Percentiles rank a stretch among this genome's conserved stretches.
phyloP scores from a whole-genome alignment of 2,888 invertebrate genomes.

The Leptinotarsa juncta region DNA sequence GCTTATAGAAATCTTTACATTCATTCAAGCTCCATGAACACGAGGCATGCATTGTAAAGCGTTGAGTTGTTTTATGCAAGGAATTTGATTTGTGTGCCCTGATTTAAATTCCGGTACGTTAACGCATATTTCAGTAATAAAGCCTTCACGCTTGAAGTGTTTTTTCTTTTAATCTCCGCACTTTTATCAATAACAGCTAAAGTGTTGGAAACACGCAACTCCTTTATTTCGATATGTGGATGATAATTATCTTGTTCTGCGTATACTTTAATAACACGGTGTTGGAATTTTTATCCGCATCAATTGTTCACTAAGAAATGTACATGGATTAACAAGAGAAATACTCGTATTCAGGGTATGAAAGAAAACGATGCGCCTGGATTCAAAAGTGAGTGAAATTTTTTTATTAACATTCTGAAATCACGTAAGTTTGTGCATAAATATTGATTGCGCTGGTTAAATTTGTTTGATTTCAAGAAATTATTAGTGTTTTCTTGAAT shows the following conservation, averaged over 20 bases:
- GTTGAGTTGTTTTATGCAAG: slow-evolving; percentile 19
- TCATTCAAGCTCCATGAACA: slow-evolving; percentile 21
- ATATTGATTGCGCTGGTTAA: too few species aligned
- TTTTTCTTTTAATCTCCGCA: slow-evolving; percentile 29
- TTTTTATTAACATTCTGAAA: too few species aligned
- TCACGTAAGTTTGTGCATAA: too few species aligned
- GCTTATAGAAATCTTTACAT: background rate
- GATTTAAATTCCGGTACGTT: slow-evolving; percentile 35
- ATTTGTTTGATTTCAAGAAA: too few species aligned
- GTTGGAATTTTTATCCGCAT: slow-evolving; percentile 35
- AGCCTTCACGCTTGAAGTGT: slow-evolving; percentile 30
- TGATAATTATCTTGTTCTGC: slow-evolving; percentile 32
- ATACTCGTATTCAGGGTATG: slow-evolving; percentile 7
- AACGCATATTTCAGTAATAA: slow-evolving; percentile 30
- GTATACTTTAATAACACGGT: slow-evolving; percentile 30
- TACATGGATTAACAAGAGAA: slow-evolving; percentile 1
- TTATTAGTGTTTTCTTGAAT: too few species aligned
- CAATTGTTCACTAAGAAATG: slow-evolving; percentile 7
- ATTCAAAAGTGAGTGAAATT: too few species aligned
- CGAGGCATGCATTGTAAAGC: slow-evolving; percentile 19
- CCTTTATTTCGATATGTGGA: slow-evolving; percentile 29
- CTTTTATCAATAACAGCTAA: slow-evolving; percentile 35
- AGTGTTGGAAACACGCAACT: slow-evolving; percentile 36
- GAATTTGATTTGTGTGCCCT: slow-evolving; percentile 27
- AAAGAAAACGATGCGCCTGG: background rate